These are phyloP conservation scores for Sinocyclocheilus maitianheensis DNA, from an alignment of 2,113 vertebrate genomes.

Conservation along the genomic window DNA sequence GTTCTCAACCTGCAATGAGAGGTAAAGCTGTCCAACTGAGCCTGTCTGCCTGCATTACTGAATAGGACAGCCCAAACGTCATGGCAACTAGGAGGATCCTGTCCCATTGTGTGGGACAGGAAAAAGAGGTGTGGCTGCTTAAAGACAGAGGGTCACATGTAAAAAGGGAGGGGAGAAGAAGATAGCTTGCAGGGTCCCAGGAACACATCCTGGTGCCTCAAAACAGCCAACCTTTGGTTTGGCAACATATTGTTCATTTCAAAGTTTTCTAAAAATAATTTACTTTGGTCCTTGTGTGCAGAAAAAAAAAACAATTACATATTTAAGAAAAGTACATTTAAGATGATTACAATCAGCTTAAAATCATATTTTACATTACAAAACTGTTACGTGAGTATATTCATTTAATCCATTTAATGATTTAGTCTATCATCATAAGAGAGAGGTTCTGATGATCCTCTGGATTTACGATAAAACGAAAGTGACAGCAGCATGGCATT, in stretches of 20 bases:
- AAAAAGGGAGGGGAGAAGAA: conserved; percentile 58
- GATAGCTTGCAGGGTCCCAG: conserved; percentile 33
- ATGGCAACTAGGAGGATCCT: conserved; percentile 76
- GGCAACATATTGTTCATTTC: conserved; percentile 23
- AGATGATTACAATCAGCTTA: too few relatives aligned
- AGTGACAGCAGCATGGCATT: neutral
- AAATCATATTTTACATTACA: too few relatives aligned
- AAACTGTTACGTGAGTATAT: neutral
- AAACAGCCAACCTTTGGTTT: conserved; percentile 42
- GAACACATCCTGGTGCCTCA: conserved; percentile 54
- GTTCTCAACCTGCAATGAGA: conserved; percentile 55
- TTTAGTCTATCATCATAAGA: neutral
- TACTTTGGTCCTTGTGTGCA: too few relatives aligned
- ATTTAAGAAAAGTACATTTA: too few relatives aligned
- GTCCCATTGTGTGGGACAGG: conserved; percentile 70
- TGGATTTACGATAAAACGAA: neutral
- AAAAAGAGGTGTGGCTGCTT: conserved; percentile 66
- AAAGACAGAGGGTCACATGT: conserved; percentile 56
- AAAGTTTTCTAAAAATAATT: too few relatives aligned
- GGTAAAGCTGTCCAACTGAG: conserved; percentile 37
- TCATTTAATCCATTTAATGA: neutral
- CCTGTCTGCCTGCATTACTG: conserved; percentile 69
- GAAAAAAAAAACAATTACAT: neutral
- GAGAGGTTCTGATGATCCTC: neutral
- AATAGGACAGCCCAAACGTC: conserved; percentile 66